Conservation (phyloP, 2,797 vertebrate genomes). For the Pseudotriccus pelzelni region DNA sequence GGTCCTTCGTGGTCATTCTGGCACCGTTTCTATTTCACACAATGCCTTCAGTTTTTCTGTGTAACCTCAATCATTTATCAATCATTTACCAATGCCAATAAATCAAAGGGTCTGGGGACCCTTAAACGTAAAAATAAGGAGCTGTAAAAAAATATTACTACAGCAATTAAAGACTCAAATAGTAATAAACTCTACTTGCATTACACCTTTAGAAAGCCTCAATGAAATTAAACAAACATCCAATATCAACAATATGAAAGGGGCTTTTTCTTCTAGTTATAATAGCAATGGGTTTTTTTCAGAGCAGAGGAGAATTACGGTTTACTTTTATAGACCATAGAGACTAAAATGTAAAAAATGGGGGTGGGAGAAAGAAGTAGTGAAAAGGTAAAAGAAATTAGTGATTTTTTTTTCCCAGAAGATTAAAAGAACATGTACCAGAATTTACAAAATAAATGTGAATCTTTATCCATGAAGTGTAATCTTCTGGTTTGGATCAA, state of each 20-base stretch:
- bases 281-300: constrained; percentile 50
- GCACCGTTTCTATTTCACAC: constrained; percentile 60
- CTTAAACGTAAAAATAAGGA: constrained; percentile 76
- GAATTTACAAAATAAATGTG: not conserved
- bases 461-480: not conserved
- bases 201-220: constrained; percentile 63
- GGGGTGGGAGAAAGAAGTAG: not conserved
- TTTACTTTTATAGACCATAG: constrained; percentile 15
- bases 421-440: not conserved
- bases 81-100: constrained; percentile 69
- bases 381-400: not conserved
- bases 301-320: constrained; percentile 23
- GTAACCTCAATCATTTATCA: constrained; percentile 71
- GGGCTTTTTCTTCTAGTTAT: constrained; percentile 62
- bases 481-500: constrained; percentile 1
- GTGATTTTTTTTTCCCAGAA: not conserved
- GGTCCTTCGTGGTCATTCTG: constrained; percentile 42
- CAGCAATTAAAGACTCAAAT: constrained; percentile 77
- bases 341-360: not conserved
- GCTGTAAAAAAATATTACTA: constrained; percentile 75
- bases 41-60: constrained; percentile 70
- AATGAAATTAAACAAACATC: constrained; percentile 68
- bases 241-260: constrained; percentile 67
- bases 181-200: constrained; percentile 67
- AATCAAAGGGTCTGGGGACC: constrained; percentile 71